Evolutionary conservation across 2,113 vertebrate species (phyloP).

Genomic region (Neogale vison): DNA sequence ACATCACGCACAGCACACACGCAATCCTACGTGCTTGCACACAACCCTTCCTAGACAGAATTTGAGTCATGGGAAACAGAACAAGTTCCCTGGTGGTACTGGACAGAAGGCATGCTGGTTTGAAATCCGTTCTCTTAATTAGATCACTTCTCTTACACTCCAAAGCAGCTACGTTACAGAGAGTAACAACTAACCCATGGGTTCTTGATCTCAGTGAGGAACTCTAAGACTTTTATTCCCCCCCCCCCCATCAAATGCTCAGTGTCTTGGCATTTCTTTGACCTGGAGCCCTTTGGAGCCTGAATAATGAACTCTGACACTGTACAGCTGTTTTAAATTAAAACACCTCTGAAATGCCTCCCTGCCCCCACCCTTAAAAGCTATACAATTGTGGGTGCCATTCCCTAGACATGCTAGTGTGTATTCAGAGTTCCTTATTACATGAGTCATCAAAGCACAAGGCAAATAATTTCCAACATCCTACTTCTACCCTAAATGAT

Average conservation of each 20-base stretch:
- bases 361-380: background rate
- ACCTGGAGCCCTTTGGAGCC: constrained; percentile 75
- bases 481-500: constrained; percentile 60
- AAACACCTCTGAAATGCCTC: constrained; percentile 59
- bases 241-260: constrained; percentile 68
- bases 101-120: constrained; percentile 69
- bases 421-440: constrained; percentile 76
- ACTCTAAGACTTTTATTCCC: constrained; percentile 75
- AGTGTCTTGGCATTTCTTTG: constrained; percentile 79
- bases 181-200: constrained; percentile 54
- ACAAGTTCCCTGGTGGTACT: constrained; percentile 71
- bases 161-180: constrained; percentile 71
- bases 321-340: constrained; percentile 82
- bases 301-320: constrained; percentile 75
- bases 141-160: constrained; percentile 73
- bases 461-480: constrained; percentile 58
- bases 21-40: too few species aligned
- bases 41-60: constrained; percentile 71
- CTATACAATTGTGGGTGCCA: constrained; percentile 47
- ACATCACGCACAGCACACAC: constrained; percentile 49
- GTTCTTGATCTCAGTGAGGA: constrained; percentile 69
- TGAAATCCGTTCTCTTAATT: constrained; percentile 75
- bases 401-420: constrained; percentile 71
- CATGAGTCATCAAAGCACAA: constrained; percentile 74
- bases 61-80: constrained; percentile 76